Evolutionary conservation across 1,140 invertebrate species (phyloP).

Genomic region (Drosophila suzukii): DNA sequence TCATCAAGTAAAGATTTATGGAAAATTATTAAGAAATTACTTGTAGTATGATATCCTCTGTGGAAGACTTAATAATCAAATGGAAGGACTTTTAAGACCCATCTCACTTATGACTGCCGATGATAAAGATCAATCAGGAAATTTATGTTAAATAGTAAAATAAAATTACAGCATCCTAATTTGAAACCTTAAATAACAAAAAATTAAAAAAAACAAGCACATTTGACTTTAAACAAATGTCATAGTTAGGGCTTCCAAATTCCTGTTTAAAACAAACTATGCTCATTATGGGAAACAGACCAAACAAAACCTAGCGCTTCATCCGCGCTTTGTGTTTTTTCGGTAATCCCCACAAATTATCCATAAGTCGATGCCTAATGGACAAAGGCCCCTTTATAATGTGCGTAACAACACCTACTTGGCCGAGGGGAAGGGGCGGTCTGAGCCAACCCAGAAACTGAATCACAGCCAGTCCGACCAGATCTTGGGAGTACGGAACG

Average conservation of each 20-base stretch:
- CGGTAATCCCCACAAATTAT: slow-evolving; percentile 69
- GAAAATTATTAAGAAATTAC: neutral
- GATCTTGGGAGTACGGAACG: slow-evolving; percentile 18
- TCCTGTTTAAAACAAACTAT: neutral
- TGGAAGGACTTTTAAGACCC: too few species aligned
- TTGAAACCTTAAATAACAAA: neutral
- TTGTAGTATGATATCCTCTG: too few species aligned
- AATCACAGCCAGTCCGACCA: slow-evolving; percentile 63
- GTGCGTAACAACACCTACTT: slow-evolving; percentile 80
- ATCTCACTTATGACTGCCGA: too few species aligned
- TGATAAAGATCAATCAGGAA: too few species aligned
- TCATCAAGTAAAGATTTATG: slow-evolving; percentile 9
- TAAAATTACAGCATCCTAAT: neutral
- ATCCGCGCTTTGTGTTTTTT: slow-evolving; percentile 24
- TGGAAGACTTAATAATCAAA: too few species aligned
- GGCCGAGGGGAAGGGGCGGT: slow-evolving; percentile 22
- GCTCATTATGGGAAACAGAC: neutral
- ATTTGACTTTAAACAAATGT: too few species aligned
- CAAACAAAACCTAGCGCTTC: slow-evolving; percentile 16
- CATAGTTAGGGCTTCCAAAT: neutral
- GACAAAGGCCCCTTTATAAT: slow-evolving; percentile 50
- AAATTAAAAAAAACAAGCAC: neutral
- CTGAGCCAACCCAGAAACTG: slow-evolving; percentile 26
- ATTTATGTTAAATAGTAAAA: too few species aligned
- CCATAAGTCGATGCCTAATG: slow-evolving; percentile 56